Evolutionary conservation across 1,140 invertebrate genomes (phyloP).

Genomic region (Cyrtorhinus lividipennis): DNA sequence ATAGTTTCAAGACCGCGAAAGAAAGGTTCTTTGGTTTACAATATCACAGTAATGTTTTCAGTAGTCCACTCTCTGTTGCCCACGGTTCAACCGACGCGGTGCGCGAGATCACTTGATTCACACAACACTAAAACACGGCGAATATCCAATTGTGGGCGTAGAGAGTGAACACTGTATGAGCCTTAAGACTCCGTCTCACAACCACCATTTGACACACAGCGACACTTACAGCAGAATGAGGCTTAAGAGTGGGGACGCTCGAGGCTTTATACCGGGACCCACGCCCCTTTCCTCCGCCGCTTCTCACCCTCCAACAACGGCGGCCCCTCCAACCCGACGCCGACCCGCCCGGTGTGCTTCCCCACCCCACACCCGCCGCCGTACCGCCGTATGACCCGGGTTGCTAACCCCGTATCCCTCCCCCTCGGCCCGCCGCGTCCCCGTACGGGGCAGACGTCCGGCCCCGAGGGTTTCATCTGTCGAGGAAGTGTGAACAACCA

Average conservation of each 20-base stretch:
- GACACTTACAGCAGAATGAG: conserved; percentile 1
- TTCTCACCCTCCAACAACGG: neutral
- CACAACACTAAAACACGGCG: conserved; percentile 14
- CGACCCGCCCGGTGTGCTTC: too few species aligned
- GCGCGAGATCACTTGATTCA: neutral
- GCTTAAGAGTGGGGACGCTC: neutral
- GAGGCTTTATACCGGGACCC: neutral
- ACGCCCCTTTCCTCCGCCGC: neutral
- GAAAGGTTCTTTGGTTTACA: conserved; percentile 20
- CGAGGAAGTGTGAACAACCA: too few species aligned
- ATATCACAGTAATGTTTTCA: conserved; percentile 22
- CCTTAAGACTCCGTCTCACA: conserved; percentile 21
- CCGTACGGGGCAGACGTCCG: too few species aligned
- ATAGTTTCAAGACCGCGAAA: conserved; percentile 2
- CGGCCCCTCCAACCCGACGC: neutral
- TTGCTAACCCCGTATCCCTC: too few species aligned
- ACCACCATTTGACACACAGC: conserved; percentile 22
- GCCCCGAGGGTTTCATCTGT: too few species aligned
- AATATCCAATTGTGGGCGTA: conserved; percentile 25
- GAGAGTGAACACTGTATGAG: conserved; percentile 25
- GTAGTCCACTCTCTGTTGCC: conserved; percentile 13
- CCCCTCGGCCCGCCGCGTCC: too few species aligned
- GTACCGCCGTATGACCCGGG: too few species aligned
- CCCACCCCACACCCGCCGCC: too few species aligned
- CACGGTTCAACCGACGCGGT: conserved; percentile 15